phyloP scores from a whole-genome alignment of 2,797 vertebrate genomes.

The Sebastes hubbsi region DNA sequence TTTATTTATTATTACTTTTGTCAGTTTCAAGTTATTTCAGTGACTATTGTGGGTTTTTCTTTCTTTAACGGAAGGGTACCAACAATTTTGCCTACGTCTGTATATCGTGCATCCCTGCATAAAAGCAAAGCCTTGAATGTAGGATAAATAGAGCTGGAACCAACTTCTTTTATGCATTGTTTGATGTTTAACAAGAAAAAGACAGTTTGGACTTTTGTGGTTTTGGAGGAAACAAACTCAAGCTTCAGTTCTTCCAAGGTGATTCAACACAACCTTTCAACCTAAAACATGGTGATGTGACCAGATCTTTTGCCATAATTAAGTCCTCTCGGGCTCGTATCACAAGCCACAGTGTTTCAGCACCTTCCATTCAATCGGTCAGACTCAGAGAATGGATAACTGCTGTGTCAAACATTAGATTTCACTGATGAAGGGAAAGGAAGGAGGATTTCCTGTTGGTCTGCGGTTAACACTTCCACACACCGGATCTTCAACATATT shows the following conservation, averaged over 20 bases:
- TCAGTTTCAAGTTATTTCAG: too few species aligned
- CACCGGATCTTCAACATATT: not conserved
- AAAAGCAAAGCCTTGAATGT: not conserved
- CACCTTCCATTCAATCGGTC: not conserved
- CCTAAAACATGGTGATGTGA: not conserved
- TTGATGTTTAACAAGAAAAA: not conserved
- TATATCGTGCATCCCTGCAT: too few species aligned
- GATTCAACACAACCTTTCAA: not conserved
- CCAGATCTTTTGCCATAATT: not conserved
- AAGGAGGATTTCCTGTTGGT: conserved; percentile 28
- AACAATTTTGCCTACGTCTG: too few species aligned
- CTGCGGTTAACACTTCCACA: conserved; percentile 19
- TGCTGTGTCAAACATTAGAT: conserved; percentile 8
- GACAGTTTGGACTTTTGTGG: too few species aligned
- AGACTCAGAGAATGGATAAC: not conserved
- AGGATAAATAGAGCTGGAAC: not conserved
- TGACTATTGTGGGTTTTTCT: too few species aligned
- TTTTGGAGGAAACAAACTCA: too few species aligned
- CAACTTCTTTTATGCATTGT: not conserved
- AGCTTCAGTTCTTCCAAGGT: not conserved
- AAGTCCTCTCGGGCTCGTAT: too few species aligned
- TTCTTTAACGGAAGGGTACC: too few species aligned
- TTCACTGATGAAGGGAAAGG: not conserved
- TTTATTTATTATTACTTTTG: too few species aligned
- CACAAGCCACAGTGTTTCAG: not conserved